Percentiles rank a stretch among this genome's conserved stretches.
These are phyloP conservation scores for Drosophila saltans DNA, from an alignment of 1,140 invertebrate species.

Conservation along the genomic window DNA sequence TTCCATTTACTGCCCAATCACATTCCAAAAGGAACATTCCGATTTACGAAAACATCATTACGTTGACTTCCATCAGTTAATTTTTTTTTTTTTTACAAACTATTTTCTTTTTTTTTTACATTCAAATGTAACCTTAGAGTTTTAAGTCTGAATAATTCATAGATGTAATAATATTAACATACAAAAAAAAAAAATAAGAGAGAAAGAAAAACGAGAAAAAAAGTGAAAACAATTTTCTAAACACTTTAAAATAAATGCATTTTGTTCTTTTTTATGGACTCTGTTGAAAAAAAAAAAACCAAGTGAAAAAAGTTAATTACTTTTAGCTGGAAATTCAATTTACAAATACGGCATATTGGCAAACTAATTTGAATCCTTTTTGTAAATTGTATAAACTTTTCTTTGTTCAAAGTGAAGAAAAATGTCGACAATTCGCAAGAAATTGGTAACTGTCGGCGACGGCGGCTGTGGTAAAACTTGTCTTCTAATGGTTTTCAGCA, in stretches of 20 bases:
- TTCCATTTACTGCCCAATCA: conserved; percentile 30
- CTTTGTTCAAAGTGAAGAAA: too few species aligned
- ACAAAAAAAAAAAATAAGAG: neutral
- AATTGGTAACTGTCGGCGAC: too few species aligned
- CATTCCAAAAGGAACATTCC: conserved; percentile 48
- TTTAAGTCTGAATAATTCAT: conserved; percentile 77
- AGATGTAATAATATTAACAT: conserved; percentile 53
- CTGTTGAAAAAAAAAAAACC: too few species aligned
- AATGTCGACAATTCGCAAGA: too few species aligned
- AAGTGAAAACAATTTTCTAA: conserved; percentile 51
- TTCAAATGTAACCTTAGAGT: conserved; percentile 75
- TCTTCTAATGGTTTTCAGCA: too few species aligned
- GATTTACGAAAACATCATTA: neutral
- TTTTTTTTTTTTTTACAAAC: conserved; percentile 28
- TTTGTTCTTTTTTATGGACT: neutral
- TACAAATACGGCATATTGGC: too few species aligned
- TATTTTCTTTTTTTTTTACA: conserved; percentile 46
- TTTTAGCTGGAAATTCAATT: too few species aligned
- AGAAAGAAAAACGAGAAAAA: neutral
- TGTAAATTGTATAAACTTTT: too few species aligned
- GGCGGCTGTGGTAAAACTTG: too few species aligned
- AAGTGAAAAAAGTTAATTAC: too few species aligned
- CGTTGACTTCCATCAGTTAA: conserved; percentile 30
- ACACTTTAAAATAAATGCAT: conserved; percentile 37
- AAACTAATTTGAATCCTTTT: too few species aligned